Conservation (phyloP, 1,140 invertebrate genomes). For the Cydia fagiglandana region DNA sequence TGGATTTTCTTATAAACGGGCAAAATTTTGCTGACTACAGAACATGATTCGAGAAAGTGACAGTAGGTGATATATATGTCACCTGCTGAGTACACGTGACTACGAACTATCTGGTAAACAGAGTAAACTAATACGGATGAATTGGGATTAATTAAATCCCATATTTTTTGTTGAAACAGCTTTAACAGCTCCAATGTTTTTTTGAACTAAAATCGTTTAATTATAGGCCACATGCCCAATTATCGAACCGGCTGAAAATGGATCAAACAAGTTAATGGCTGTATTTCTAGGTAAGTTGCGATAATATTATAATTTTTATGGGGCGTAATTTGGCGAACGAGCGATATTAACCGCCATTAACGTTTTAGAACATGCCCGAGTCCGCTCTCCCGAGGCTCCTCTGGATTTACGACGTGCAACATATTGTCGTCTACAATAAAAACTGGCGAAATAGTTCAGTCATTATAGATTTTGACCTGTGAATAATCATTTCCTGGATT, state of each 20-base stretch:
- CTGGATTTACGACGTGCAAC: slow-evolving; percentile 7
- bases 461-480: too few species aligned
- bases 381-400: background rate
- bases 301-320: slow-evolving; percentile 35
- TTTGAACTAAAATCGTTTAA: slow-evolving; percentile 14
- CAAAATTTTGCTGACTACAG: background rate
- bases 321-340: slow-evolving; percentile 23
- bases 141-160: background rate
- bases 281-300: slow-evolving; percentile 32
- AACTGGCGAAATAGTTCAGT: too few species aligned
- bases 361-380: slow-evolving; percentile 18
- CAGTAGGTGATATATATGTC: too few species aligned
- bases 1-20: background rate
- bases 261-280: slow-evolving; percentile 17
- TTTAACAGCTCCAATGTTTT: background rate
- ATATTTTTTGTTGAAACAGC: background rate
- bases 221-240: background rate
- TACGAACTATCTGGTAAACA: background rate
- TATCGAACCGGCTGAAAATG: slow-evolving; percentile 9
- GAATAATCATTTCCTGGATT: too few species aligned
- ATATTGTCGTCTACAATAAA: background rate
- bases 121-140: background rate
- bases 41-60: too few species aligned
- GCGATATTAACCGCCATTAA: slow-evolving; percentile 29
- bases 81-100: too few species aligned